Evolutionary conservation across 2,113 vertebrate species (phyloP), one percentile per base, ranked within the genome.

Genomic region (Tretioscincus oriximinensis): DNA sequence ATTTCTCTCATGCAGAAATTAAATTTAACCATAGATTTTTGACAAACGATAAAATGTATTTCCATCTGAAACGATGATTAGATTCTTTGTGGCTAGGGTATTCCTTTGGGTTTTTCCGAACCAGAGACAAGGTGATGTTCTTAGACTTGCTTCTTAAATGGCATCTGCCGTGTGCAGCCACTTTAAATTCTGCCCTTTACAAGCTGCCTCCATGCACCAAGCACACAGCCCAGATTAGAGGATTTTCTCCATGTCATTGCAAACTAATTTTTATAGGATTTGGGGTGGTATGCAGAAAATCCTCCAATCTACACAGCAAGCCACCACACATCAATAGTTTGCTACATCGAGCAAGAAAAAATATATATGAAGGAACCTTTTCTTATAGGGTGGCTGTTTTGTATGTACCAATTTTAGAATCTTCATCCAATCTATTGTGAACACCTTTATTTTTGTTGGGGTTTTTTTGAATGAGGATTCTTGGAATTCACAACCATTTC

Each of bases 1-100:
- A 92, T 94, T 94, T 91, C 79, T 91, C 88, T 94, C 92, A 85
- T 86, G 88, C 76, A 88, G 92, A 95, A 94, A 94, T 96, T 94
- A 95, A 93, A 95, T 96, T 94, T 94, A 92, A 91, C 90, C 89
- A 85, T 93, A 92, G 93, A 93, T 94, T 85, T 91, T 91, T 95
- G 95, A 96, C 94, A 93, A 94, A 95, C 92, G 92, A 94, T 91
- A 88, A 88, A 70, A 58, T 87, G 2, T 79, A 81, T 77, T 73
- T 89, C 54, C 84, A 94, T 95, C 92, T 91, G 93, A 92, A 91
- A 87, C 65, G 88, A 93, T 94, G 94, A 94, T 92, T 94, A 92
- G 94, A 92, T 94, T 87, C 91, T 94, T 89, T 77, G 90, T 87
- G 35, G 86, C 92, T 93, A 89, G 92, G 93, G 84, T 85, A 84